These are phyloP conservation scores for Danio kyathit DNA, from an alignment of 2,797 vertebrate genomes.

Conservation along the genomic window DNA sequence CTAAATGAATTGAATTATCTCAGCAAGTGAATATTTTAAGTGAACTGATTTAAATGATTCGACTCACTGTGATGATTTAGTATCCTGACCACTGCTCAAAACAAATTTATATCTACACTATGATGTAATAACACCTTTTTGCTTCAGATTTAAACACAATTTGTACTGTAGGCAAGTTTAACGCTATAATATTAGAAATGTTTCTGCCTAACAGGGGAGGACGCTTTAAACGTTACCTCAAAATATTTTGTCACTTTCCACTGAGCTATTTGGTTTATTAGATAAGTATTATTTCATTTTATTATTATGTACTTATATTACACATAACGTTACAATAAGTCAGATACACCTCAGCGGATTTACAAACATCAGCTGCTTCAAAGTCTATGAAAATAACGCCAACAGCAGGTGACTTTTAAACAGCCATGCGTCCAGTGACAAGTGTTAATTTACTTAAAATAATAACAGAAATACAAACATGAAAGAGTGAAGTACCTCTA, in stretches of 20 bases:
- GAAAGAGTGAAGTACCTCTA: slow-evolving; percentile 3
- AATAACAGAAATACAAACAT: neutral
- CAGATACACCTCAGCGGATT: neutral
- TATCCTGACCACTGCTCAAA: too few species aligned
- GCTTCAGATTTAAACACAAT: neutral
- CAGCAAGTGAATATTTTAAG: neutral
- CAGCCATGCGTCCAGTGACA: neutral
- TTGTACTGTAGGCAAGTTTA: neutral
- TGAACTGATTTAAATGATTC: neutral
- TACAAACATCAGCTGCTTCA: slow-evolving; percentile 8
- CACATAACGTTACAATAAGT: too few species aligned
- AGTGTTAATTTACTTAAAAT: neutral
- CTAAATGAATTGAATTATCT: too few species aligned
- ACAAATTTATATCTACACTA: neutral
- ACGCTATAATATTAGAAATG: neutral
- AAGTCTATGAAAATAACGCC: neutral
- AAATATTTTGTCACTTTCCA: too few species aligned
- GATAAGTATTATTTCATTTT: too few species aligned
- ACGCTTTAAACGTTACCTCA: too few species aligned
- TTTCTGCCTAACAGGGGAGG: neutral
- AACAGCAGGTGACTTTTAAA: neutral
- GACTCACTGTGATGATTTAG: neutral
- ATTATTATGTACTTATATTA: too few species aligned
- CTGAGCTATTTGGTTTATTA: too few species aligned
- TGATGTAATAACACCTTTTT: neutral